A percentile compares a stretch with the other conserved stretches of the same genome.
phyloP scores from a whole-genome alignment of 1,140 invertebrate genomes.

The Acromyrmex charruanus region DNA sequence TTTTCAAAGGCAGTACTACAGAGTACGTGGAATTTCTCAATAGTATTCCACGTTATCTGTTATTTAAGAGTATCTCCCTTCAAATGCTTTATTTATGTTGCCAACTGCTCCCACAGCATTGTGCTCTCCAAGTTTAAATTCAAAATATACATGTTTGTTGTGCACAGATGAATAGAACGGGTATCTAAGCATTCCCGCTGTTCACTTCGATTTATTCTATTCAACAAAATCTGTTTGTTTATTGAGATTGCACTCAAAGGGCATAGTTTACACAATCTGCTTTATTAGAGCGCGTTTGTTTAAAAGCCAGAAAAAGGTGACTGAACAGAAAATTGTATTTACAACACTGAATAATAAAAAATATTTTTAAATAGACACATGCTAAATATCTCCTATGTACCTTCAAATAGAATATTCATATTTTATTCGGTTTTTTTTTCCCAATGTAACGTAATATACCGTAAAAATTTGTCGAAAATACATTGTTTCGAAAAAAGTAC shows the following conservation, averaged over 20 bases:
- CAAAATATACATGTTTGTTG: slow-evolving; percentile 27
- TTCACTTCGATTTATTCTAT: not conserved
- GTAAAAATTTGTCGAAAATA: not conserved
- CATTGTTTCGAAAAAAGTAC: not conserved
- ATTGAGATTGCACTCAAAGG: not conserved
- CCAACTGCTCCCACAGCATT: not conserved
- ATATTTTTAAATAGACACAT: not conserved
- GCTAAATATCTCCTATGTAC: not conserved
- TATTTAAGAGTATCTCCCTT: slow-evolving; percentile 21
- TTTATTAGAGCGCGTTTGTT: not conserved
- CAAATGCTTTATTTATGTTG: slow-evolving; percentile 48
- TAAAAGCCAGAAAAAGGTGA: not conserved
- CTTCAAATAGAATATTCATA: not conserved
- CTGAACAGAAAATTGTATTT: not conserved
- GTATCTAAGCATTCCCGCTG: not conserved
- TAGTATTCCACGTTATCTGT: slow-evolving; percentile 1
- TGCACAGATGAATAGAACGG: not conserved
- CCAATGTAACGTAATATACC: not conserved
- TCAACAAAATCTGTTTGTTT: slow-evolving; percentile 27
- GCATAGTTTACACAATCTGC: not conserved
- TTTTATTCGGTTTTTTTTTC: slow-evolving; percentile 1
- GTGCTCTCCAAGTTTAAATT: not conserved
- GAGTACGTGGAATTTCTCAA: not conserved
- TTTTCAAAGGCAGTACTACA: not conserved
- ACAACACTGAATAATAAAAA: not conserved